Evolutionary conservation across 2,797 vertebrate species (phyloP), one percentile per base, ranked within the genome.

Genomic region (Falco columbarius): DNA sequence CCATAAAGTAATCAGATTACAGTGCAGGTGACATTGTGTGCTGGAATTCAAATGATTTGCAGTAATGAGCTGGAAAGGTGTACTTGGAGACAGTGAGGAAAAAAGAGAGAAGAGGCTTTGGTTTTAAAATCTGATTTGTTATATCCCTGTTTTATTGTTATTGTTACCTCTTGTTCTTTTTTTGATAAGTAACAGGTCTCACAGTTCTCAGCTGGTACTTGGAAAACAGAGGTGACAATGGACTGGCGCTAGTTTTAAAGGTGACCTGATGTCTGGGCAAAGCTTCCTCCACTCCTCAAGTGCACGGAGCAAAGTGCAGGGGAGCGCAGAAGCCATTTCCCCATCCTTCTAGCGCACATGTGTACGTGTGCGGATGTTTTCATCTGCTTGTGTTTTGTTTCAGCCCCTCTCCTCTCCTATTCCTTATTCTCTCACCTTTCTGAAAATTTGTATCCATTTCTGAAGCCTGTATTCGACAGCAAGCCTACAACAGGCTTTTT

Each of bases 1-100:
- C 98, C 98, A 98, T 98, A 98, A 99, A 99, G 99, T 99, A 99
- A 99, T 99, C 99, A 98, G 98, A 99, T 99, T 99, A 99, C 99
- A 99, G 98, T 98, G 99, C 99, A 99, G 99, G 99, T 99, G 99
- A 99, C 99, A 99, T 98, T 97, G 98, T 98, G 98, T 97, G 97
- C 98, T 98, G 98, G 97, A 98, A 98, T 98, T 98, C 98, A 98
- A 98, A 98, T 98, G 98, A 98, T 98, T 98, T 98, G 98, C 98
- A 98, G 98, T 98, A 99, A 99, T 98, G 98, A 99, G 98, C 97
- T 98, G 98, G 97, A 98, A 98, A 98, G 98, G 98, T 99, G 98
- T 97, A 95, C 92, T 98, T 98, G 96, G 95, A 98, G 97, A 97
- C 96, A 95, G 91, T 73, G 92, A 97, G 94, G 95, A 95, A 94